Evolutionary conservation across 2,888 invertebrate genomes (phyloP).

Genomic region (Amiota communis): DNA sequence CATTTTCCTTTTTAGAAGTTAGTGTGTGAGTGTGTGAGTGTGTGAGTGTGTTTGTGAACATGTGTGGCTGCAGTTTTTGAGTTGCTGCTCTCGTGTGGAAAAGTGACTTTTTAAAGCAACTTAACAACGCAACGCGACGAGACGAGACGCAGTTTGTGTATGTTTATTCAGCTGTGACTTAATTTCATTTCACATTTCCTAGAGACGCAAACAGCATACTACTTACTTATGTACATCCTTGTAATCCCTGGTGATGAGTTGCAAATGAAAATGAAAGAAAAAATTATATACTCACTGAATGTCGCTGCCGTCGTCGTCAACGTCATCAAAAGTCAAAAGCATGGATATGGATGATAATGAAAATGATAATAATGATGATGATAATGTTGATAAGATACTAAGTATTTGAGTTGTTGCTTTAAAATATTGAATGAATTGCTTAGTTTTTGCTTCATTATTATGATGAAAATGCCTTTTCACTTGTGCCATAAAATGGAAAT

Average conservation of each 20-base stretch:
- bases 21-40: too few species aligned
- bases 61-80: slow-evolving; percentile 4
- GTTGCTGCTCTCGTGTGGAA: slow-evolving; percentile 21
- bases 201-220: slow-evolving; percentile 1
- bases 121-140: neutral
- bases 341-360: neutral
- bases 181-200: slow-evolving; percentile 55
- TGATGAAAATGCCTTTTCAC: slow-evolving; percentile 61
- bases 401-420: slow-evolving; percentile 4
- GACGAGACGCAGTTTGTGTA: neutral
- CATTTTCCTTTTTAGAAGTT: too few species aligned
- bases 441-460: slow-evolving; percentile 22
- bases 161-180: slow-evolving; percentile 60
- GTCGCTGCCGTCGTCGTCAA: neutral
- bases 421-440: neutral
- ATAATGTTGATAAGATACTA: neutral
- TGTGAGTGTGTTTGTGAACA: neutral
- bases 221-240: neutral
- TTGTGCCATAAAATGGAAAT: slow-evolving; percentile 41
- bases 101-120: slow-evolving; percentile 42
- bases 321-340: neutral
- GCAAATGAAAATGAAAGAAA: slow-evolving; percentile 16
- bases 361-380: slow-evolving; percentile 14
- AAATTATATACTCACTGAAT: neutral
- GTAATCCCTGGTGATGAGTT: slow-evolving; percentile 25